phyloP scores from a whole-genome alignment of 2,797 vertebrate genomes.

The Hozukius guyotensis region DNA sequence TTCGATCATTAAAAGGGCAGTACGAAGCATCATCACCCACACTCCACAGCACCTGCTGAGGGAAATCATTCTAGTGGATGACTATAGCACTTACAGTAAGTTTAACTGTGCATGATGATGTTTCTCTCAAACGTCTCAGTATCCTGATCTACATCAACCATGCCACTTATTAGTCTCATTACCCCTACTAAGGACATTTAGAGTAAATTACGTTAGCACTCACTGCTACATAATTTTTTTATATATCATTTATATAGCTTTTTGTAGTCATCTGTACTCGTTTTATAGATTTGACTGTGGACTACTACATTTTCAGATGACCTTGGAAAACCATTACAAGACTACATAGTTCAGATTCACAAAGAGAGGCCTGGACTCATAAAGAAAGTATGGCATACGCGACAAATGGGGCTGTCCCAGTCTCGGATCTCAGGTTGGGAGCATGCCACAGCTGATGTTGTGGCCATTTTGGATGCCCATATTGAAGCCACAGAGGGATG shows the following conservation, averaged over 20 bases:
- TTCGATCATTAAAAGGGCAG: slow-evolving; percentile 80
- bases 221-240: background rate
- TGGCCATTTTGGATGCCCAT: slow-evolving; percentile 84
- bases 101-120: background rate
- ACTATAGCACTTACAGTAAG: slow-evolving; percentile 80
- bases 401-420: slow-evolving; percentile 77
- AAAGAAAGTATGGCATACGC: slow-evolving; percentile 70
- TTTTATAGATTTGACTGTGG: slow-evolving; percentile 8
- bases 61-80: slow-evolving; percentile 85
- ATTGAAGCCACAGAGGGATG: slow-evolving; percentile 79
- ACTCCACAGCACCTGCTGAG: slow-evolving; percentile 78
- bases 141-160: background rate
- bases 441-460: slow-evolving; percentile 76
- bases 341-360: slow-evolving; percentile 57
- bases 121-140: background rate
- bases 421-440: slow-evolving; percentile 77
- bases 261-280: background rate
- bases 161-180: background rate
- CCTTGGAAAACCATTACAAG: slow-evolving; percentile 44
- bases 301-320: slow-evolving; percentile 55
- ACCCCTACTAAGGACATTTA: background rate
- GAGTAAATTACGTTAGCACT: background rate
- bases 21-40: slow-evolving; percentile 77
- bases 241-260: background rate
- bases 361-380: slow-evolving; percentile 63